phyloP scores from a whole-genome alignment of 1,140 invertebrate species.

The Hypothenemus hampei region DNA sequence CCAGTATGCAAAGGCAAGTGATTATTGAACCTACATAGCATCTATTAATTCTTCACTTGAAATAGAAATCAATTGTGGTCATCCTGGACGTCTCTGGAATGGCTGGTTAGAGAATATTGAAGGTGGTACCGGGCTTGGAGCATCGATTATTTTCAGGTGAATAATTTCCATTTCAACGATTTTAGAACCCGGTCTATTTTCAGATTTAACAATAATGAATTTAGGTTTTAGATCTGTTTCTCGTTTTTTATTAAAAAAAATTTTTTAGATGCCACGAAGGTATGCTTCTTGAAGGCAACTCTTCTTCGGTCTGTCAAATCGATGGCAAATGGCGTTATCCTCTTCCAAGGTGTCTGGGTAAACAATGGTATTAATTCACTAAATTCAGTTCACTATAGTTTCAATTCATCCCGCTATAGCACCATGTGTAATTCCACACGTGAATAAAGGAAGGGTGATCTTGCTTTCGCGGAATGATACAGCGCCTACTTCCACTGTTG shows the following conservation, averaged over 20 bases:
- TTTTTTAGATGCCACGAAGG: slow-evolving; percentile 88
- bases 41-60: background rate
- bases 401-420: slow-evolving; percentile 48
- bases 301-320: slow-evolving; percentile 85
- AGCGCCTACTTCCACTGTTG: slow-evolving; percentile 56
- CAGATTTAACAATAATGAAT: too few species aligned
- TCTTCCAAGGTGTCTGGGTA: slow-evolving; percentile 74
- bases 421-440: slow-evolving; percentile 85
- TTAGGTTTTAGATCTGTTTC: too few species aligned
- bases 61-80: slow-evolving; percentile 90
- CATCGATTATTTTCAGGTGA: slow-evolving; percentile 90
- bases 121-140: slow-evolving; percentile 79
- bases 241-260: too few species aligned
- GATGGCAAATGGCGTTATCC: slow-evolving; percentile 92
- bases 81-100: slow-evolving; percentile 84
- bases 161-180: too few species aligned
- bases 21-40: slow-evolving; percentile 31
- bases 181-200: too few species aligned
- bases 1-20: slow-evolving; percentile 78
- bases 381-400: background rate
- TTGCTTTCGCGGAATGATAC: slow-evolving; percentile 54
- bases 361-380: background rate
- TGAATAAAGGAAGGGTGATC: slow-evolving; percentile 74
- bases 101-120: slow-evolving; percentile 94
- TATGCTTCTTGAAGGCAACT: slow-evolving; percentile 85